Conservation (phyloP, 2,888 invertebrate genomes). For the Meiosimyza decipiens region DNA sequence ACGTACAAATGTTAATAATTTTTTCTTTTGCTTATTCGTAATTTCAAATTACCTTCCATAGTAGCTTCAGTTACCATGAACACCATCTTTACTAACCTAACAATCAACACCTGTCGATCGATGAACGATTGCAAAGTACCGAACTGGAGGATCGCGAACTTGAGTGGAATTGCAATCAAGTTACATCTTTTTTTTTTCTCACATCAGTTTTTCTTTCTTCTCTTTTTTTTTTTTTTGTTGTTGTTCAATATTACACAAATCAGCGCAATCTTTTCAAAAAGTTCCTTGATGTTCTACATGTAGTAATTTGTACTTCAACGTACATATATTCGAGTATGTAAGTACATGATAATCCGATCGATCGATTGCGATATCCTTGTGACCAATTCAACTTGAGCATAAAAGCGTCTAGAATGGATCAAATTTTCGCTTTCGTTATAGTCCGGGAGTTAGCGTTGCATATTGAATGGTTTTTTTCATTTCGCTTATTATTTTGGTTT, state of each 20-base stretch:
- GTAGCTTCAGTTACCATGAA: not conserved
- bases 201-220: no score
- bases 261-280: constrained; percentile 23
- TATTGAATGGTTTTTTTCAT: no score
- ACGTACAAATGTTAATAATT: constrained; percentile 65
- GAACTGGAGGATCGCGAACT: not conserved
- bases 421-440: not conserved
- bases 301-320: constrained; percentile 31
- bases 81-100: constrained; percentile 35
- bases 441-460: no score
- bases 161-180: constrained; percentile 27
- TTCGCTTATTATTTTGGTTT: no score
- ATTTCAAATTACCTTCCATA: constrained; percentile 37
- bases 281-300: constrained; percentile 15
- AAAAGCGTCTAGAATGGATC: constrained; percentile 20
- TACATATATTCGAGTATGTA: constrained; percentile 40
- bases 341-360: constrained; percentile 57
- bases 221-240: no score
- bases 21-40: constrained; percentile 58
- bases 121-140: constrained; percentile 30
- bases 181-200: constrained; percentile 14
- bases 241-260: constrained; percentile 30
- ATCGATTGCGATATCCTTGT: constrained; percentile 41
- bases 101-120: constrained; percentile 63
- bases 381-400: not conserved